phyloP scores from a whole-genome alignment of 2,888 invertebrate genomes.

The Strigamia crassipes region DNA sequence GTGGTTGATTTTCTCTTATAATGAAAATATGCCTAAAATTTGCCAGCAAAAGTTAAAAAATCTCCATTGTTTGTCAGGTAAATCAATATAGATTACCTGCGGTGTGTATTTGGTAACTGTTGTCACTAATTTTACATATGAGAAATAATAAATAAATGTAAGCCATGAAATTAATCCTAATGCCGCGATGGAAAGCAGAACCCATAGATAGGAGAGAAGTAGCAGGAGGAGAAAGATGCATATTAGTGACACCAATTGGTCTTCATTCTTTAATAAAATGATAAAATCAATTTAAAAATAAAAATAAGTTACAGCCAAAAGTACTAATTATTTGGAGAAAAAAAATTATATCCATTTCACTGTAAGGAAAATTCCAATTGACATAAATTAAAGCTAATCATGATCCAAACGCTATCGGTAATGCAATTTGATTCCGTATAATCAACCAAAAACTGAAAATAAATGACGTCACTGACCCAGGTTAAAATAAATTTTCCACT shows the following conservation, averaged over 20 bases:
- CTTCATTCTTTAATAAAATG: slow-evolving; percentile 34
- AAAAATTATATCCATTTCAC: too few relatives aligned
- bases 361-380: too few relatives aligned
- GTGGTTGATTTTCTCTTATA: slow-evolving; percentile 43
- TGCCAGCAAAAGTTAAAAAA: not conserved
- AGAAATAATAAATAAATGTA: slow-evolving; percentile 45
- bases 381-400: too few relatives aligned
- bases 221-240: slow-evolving; percentile 18
- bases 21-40: slow-evolving; percentile 18
- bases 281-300: not conserved
- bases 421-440: not conserved
- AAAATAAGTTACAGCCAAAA: not conserved
- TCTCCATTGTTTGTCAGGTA: not conserved
- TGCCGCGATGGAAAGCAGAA: not conserved
- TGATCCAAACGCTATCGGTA: not conserved
- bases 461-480: not conserved
- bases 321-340: not conserved
- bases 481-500: too few relatives aligned
- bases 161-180: slow-evolving; percentile 33
- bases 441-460: not conserved
- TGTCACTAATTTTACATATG: slow-evolving; percentile 42
- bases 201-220: not conserved
- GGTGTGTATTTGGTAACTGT: slow-evolving; percentile 44
- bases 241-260: slow-evolving; percentile 20
- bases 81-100: not conserved